Evolutionary conservation across 37 sponge, comb jelly and placozoan genomes (phyloP).

Genomic region (Lycopodina hypogea): DNA sequence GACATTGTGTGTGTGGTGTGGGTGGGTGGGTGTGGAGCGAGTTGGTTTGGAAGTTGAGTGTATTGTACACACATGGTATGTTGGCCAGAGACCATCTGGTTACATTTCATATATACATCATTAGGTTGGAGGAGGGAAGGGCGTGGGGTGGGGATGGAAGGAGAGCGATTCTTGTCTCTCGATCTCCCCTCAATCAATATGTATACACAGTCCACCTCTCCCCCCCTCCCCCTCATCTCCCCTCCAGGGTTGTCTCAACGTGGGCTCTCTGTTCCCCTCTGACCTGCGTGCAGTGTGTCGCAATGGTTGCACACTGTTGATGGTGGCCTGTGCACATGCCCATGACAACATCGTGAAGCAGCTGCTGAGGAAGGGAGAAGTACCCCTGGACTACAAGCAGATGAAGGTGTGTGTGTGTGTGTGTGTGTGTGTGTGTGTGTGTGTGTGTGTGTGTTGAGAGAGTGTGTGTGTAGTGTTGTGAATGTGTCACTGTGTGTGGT

Average conservation of each 20-base stretch:
- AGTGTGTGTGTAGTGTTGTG: background rate
- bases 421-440: background rate
- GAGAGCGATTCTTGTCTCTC: too few species aligned
- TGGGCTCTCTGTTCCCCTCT: slow-evolving; percentile 26
- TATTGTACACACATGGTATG: background rate
- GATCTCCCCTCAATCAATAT: too few species aligned
- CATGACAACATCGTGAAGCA: slow-evolving; percentile 24
- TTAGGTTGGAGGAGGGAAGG: too few species aligned
- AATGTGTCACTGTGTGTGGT: too few species aligned
- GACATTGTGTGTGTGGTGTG: background rate
- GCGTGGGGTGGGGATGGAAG: too few species aligned
- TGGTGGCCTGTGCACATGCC: slow-evolving; percentile 47
- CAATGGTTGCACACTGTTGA: slow-evolving; percentile 61
- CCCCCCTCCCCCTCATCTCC: background rate
- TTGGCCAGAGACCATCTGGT: background rate
- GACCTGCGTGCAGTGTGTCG: slow-evolving; percentile 45
- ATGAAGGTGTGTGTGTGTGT: slow-evolving; percentile 38
- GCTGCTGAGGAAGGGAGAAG: slow-evolving; percentile 29
- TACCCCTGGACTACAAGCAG: slow-evolving; percentile 46
- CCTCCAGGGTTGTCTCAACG: slow-evolving; percentile 40
- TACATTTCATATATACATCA: too few species aligned
- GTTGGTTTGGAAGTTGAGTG: background rate
- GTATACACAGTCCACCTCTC: background rate
- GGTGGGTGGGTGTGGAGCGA: too few species aligned
- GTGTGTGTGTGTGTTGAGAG: background rate